Percentiles rank a stretch among this genome's conserved stretches.
Conservation (phyloP, 2,888 invertebrate species). For the Metalampra italica region DNA sequence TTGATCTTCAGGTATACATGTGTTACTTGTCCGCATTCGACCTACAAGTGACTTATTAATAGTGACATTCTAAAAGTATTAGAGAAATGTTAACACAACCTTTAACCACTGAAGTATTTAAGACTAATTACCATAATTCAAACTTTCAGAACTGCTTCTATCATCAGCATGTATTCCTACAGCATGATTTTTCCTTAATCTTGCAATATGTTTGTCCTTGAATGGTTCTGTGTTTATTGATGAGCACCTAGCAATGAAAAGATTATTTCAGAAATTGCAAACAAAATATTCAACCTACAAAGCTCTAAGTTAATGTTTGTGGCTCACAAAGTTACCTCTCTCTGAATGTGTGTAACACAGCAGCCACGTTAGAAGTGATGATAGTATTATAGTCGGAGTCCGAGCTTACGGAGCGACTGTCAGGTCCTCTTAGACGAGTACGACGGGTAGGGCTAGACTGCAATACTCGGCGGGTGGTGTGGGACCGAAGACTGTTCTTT, state of each 20-base stretch:
- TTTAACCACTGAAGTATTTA: neutral
- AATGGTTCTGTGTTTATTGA: conserved; percentile 57
- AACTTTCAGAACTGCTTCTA: conserved; percentile 90
- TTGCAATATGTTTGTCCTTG: conserved; percentile 56
- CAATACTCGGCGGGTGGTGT: conserved; percentile 46
- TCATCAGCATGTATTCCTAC: conserved; percentile 80
- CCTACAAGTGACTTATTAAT: conserved; percentile 29
- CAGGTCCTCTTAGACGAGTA: conserved; percentile 43
- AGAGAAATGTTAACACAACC: no score
- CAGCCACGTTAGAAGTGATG: conserved; percentile 81
- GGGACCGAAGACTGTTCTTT: conserved; percentile 47
- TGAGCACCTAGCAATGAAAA: conserved; percentile 42
- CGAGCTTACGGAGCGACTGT: conserved; percentile 83
- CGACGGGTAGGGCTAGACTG: conserved; percentile 58
- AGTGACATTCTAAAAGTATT: neutral
- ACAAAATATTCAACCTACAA: no score
- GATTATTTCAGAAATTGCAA: no score
- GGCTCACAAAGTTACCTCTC: conserved; percentile 73
- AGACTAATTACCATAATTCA: conserved; percentile 77
- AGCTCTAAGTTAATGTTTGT: no score
- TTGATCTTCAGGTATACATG: conserved; percentile 77
- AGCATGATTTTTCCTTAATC: conserved; percentile 60
- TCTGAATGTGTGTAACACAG: conserved; percentile 63
- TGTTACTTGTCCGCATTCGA: conserved; percentile 71
- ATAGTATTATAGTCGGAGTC: conserved; percentile 85